Evolutionary conservation across 2,888 invertebrate species (phyloP).

Genomic region (Cheilosia urbana): DNA sequence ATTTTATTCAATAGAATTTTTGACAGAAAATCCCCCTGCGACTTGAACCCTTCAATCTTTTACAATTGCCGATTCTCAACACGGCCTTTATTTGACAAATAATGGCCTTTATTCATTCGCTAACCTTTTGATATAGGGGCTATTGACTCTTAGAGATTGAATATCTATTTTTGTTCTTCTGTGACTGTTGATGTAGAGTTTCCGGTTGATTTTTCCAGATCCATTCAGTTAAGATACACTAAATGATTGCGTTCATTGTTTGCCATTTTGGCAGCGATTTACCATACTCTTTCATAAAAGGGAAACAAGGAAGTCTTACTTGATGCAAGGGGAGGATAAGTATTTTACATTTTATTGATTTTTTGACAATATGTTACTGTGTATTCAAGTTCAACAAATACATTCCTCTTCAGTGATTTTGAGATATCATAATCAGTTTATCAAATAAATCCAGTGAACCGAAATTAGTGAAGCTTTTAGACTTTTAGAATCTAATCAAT

Average conservation of each 20-base stretch:
- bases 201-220: neutral
- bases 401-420: neutral
- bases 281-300: neutral
- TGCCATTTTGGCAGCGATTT: neutral
- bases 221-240: neutral
- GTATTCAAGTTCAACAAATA: too few relatives aligned
- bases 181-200: conserved; percentile 2
- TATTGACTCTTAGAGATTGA: neutral
- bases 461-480: too few relatives aligned
- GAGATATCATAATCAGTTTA: too few relatives aligned
- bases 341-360: neutral
- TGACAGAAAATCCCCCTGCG: too few relatives aligned
- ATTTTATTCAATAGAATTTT: too few relatives aligned
- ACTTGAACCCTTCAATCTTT: neutral
- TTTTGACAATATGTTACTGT: neutral
- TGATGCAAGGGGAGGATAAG: neutral
- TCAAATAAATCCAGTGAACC: too few relatives aligned
- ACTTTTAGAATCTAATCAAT: too few relatives aligned
- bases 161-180: neutral
- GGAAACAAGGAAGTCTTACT: neutral
- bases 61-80: neutral
- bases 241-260: neutral
- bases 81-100: neutral
- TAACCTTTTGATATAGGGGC: neutral
- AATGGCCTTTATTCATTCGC: neutral